phyloP scores from a whole-genome alignment of 2,113 vertebrate genomes.

The Pomatostomus ruficeps region DNA sequence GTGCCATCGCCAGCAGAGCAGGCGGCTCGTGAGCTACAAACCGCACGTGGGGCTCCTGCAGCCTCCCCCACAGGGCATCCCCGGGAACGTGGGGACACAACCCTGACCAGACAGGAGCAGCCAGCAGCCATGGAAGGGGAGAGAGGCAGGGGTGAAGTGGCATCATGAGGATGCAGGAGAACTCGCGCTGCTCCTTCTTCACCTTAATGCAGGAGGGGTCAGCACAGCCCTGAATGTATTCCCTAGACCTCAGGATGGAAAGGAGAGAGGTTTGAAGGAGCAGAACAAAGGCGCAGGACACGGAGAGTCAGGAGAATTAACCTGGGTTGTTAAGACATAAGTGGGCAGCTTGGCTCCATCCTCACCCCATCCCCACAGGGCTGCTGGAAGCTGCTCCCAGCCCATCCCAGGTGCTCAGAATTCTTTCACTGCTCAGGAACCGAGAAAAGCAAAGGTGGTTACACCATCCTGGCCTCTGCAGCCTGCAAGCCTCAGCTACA shows the following conservation, averaged over 20 bases:
- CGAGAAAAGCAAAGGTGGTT: not conserved
- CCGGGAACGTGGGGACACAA: not conserved
- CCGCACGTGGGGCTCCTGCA: not conserved
- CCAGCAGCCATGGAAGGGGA: rapidly evolving
- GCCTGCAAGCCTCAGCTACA: not conserved
- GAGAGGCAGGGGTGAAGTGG: not conserved
- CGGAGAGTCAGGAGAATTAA: not conserved
- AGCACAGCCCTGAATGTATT: not conserved
- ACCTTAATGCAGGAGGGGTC: not conserved
- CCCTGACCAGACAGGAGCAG: not conserved
- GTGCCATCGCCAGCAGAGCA: not conserved
- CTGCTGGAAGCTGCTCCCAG: not conserved
- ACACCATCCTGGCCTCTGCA: not conserved
- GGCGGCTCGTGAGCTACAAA: not conserved
- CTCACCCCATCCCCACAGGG: not conserved
- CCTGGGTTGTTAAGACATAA: not conserved
- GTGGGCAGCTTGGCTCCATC: not conserved
- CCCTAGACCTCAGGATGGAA: not conserved
- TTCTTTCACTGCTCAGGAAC: not conserved
- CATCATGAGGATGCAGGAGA: not conserved
- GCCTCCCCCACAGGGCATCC: not conserved
- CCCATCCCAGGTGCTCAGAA: not conserved
- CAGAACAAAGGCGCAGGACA: not conserved
- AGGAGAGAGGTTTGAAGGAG: not conserved
- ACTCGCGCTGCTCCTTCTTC: not conserved